Evolutionary conservation across 2,888 invertebrate genomes (phyloP), one percentile per base, ranked within the genome.

Genomic region (Cataglyphis altisquamis): DNA sequence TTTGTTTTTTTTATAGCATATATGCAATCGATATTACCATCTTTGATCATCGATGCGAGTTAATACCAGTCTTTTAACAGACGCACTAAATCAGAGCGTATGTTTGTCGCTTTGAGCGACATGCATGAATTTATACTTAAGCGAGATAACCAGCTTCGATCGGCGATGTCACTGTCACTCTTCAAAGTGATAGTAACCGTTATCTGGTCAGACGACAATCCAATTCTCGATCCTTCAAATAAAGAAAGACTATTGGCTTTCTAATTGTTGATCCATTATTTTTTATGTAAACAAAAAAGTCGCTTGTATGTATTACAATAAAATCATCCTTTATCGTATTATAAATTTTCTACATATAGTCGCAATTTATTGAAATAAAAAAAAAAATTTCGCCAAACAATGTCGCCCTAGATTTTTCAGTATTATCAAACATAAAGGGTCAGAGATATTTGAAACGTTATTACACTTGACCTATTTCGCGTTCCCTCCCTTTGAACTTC

Each of bases 111-210:
- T 68, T 68, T 62, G 36, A 78, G 57, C 48, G 70, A 80, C 36
- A 25, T 60, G 70, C 45, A 60, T 12, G n/a, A 70, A 70, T 80
- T 68, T 70, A 68, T 60, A 18, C 68, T 68, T 62, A 80, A 80
- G 18, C 18, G 4, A 3, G 45, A 78, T 78, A 68, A 60, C 25
- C n/a, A 80, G 21, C 36, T 70, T 70, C 12, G 18, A 78, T 78
- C 45, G 18, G 29, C 67, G 18, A 29, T 8, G n/a, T 9, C 9
- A 15, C 21, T 25, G 36, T 67, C 6, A 1, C 41, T 55, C 3
- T 67, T 78, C 25, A 15, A 18, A 70, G 48, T 36, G 45, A 45
- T 68, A 78, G 21, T 36, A 48, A 15, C 10, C n/a, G 15, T 21
- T 77, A 77, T 77, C 9, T 62, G n/a, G 12, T 21, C 32, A 60